A percentile compares a stretch with the other conserved stretches of the same genome.
Evolutionary conservation across 2,113 vertebrate species (phyloP).

Genomic region (Colossoma macropomum): DNA sequence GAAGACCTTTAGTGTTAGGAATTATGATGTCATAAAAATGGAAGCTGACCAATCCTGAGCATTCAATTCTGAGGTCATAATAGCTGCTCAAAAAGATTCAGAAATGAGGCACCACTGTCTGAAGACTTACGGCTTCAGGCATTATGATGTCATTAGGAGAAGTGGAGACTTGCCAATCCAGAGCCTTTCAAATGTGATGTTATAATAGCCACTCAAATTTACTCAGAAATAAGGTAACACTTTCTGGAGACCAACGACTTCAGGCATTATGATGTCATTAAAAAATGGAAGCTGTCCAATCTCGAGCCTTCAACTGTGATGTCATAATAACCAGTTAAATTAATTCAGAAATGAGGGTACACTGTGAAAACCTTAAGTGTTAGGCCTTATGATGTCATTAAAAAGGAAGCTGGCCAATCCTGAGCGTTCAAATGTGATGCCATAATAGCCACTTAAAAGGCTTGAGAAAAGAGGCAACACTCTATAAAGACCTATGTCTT

Average conservation of each 20-base stretch:
- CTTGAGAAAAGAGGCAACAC: not conserved
- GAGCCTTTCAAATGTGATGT: slow-evolving; percentile 23
- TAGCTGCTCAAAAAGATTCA: not conserved
- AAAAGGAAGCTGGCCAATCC: slow-evolving; percentile 29
- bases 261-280: slow-evolving; percentile 45
- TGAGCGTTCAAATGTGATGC: slow-evolving; percentile 22
- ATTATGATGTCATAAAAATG: no score
- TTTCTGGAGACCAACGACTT: not conserved
- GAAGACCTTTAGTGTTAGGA: no score
- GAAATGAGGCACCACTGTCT: not conserved
- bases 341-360: not conserved
- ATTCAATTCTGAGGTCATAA: slow-evolving; percentile 31
- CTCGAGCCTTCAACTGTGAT: slow-evolving; percentile 24
- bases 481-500: not conserved
- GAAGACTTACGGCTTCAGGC: slow-evolving; percentile 28
- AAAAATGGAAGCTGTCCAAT: slow-evolving; percentile 26
- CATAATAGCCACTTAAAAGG: not conserved
- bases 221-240: no score
- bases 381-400: slow-evolving; percentile 43
- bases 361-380: slow-evolving; percentile 5
- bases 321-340: not conserved
- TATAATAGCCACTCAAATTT: not conserved
- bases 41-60: slow-evolving; percentile 24
- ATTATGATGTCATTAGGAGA: slow-evolving; percentile 46
- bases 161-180: slow-evolving; percentile 30